Conservation (phyloP, 2,797 vertebrate genomes). For the Oryzias dopingdopingensis region DNA sequence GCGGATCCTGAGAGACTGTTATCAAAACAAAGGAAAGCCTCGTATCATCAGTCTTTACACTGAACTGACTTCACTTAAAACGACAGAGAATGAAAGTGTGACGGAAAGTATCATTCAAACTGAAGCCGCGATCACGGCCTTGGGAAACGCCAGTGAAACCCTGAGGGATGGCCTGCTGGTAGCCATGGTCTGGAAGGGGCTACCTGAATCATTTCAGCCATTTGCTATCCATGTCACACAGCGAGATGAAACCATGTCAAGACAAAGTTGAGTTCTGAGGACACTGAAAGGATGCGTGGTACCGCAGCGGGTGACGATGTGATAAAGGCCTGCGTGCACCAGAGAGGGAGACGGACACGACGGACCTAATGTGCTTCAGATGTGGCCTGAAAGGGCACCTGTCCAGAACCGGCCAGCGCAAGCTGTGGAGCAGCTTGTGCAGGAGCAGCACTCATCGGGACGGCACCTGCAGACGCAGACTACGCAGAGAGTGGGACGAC, state of each 20-base stretch:
- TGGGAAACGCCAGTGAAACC: not conserved
- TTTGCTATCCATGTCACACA: not conserved
- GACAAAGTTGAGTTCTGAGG: not conserved
- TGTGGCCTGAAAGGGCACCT: not conserved
- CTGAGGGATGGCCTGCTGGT: not conserved
- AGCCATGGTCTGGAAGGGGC: not conserved
- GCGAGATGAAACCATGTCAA: not conserved
- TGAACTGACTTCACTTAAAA: not conserved
- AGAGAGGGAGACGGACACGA: too few relatives aligned
- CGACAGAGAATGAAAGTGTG: too few relatives aligned
- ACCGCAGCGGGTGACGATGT: not conserved
- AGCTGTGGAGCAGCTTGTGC: not conserved
- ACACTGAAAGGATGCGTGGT: not conserved
- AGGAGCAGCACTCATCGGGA: too few relatives aligned
- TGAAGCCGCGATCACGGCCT: not conserved
- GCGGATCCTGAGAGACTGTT: not conserved
- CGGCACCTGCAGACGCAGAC: too few relatives aligned
- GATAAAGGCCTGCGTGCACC: too few relatives aligned
- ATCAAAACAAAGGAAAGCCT: not conserved
- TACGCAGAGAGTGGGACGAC: too few relatives aligned
- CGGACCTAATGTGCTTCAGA: not conserved
- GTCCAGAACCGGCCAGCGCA: not conserved
- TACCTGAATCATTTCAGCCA: not conserved
- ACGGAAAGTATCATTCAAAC: not conserved
- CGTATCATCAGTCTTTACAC: not conserved